These are phyloP conservation scores for Oppia nitens DNA, from an alignment of 1,140 invertebrate genomes.

Conservation along the genomic window DNA sequence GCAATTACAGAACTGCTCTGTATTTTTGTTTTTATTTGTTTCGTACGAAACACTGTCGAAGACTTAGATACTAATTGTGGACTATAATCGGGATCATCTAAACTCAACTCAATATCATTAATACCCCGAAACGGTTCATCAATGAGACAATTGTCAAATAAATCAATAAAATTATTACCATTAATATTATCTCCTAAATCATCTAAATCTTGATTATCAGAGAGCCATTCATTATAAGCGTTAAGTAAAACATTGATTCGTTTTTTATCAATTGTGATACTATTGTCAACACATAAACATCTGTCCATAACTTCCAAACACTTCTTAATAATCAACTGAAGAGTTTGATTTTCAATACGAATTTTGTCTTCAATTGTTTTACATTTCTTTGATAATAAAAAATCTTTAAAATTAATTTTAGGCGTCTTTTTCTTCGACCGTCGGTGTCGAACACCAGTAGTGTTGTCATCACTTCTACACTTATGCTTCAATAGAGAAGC, in stretches of 20 bases:
- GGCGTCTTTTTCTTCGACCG: no score
- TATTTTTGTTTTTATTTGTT: no score
- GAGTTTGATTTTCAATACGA: not conserved
- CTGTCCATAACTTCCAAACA: not conserved
- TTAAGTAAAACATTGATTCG: not conserved
- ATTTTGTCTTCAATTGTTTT: not conserved
- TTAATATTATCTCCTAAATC: not conserved
- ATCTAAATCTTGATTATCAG: not conserved
- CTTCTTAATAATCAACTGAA: not conserved
- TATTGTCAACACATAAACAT: not conserved
- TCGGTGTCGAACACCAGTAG: no score
- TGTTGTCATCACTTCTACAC: not conserved
- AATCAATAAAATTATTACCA: not conserved
- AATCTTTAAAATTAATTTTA: no score
- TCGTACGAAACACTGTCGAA: not conserved
- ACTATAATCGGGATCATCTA: not conserved
- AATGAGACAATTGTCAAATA: no score
- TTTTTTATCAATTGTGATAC: not conserved
- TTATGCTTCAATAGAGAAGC: not conserved
- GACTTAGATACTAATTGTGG: not conserved
- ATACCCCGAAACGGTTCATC: no score
- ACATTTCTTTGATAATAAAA: no score
- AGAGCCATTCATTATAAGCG: not conserved
- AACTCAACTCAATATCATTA: not conserved
- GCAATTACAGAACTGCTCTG: not conserved